phyloP scores from a whole-genome alignment of 2,113 vertebrate genomes.

The Coptodon rendalli region DNA sequence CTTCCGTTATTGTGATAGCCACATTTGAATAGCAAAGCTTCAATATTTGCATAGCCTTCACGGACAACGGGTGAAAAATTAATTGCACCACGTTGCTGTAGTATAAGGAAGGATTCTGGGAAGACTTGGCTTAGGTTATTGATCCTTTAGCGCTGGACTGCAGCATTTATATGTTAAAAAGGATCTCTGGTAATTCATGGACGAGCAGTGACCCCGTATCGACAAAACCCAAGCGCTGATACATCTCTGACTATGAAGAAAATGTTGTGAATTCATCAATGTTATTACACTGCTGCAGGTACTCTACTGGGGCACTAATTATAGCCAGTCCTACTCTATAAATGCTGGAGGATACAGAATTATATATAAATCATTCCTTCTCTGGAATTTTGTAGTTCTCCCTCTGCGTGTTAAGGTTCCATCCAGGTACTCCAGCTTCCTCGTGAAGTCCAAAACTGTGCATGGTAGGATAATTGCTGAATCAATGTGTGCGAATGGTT shows the following conservation, averaged over 20 bases:
- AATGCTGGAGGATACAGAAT: neutral
- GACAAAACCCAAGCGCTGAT: slow-evolving; percentile 24
- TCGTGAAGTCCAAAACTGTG: neutral
- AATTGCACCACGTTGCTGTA: slow-evolving; percentile 7
- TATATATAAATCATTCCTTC: neutral
- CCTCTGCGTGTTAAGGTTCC: neutral
- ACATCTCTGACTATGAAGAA: slow-evolving; percentile 8
- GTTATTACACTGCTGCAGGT: neutral
- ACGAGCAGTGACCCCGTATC: neutral
- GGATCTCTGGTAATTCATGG: slow-evolving; percentile 9
- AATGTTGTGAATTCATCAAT: neutral
- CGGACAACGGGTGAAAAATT: neutral
- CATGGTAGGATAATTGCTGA: neutral
- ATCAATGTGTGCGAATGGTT: neutral
- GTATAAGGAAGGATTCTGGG: neutral
- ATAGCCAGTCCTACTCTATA: neutral
- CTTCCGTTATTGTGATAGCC: neutral
- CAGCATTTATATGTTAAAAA: slow-evolving; percentile 19
- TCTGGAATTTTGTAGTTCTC: neutral
- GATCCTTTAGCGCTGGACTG: slow-evolving; percentile 26
- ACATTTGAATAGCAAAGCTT: slow-evolving; percentile 18
- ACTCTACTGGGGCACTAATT: neutral
- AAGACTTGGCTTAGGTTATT: slow-evolving; percentile 25
- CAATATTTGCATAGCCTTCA: slow-evolving; percentile 4
- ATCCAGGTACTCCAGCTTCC: neutral